Evolutionary conservation across 2,888 invertebrate species (phyloP).

Genomic region (Dioctria rufipes): DNA sequence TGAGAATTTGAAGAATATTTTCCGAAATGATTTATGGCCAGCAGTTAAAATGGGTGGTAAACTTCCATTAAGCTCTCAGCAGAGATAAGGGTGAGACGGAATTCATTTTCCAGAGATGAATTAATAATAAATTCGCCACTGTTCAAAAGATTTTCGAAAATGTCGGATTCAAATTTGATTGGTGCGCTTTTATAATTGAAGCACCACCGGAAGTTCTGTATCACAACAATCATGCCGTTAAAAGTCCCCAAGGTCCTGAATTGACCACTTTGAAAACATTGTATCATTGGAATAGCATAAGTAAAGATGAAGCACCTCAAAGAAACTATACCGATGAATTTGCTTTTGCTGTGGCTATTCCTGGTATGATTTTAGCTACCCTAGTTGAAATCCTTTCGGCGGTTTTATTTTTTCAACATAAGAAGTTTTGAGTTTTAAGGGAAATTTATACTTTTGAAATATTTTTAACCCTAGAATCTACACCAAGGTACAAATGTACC

Average conservation of each 20-base stretch:
- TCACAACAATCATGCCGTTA: constrained; percentile 65
- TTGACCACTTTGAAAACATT: constrained; percentile 68
- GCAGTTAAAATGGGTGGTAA: no score
- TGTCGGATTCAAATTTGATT: constrained; percentile 86
- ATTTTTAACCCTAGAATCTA: no score
- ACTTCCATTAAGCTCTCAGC: no score
- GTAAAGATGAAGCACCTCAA: constrained; percentile 66
- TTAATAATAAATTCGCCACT: constrained; percentile 74
- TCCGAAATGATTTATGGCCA: constrained; percentile 84
- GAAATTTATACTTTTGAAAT: no score
- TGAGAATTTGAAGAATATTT: constrained; percentile 83
- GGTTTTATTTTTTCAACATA: constrained; percentile 83
- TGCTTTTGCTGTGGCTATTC: constrained; percentile 80
- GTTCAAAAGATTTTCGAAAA: constrained; percentile 86
- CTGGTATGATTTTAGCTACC: constrained; percentile 78
- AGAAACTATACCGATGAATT: constrained; percentile 81
- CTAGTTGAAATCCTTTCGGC: constrained; percentile 79
- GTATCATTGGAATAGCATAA: no score
- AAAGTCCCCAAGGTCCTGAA: constrained; percentile 64
- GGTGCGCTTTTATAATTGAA: constrained; percentile 87
- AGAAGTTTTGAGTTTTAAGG: no score
- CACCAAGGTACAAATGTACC: no score
- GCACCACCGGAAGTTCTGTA: constrained; percentile 67
- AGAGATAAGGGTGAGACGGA: no score
- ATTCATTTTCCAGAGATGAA: no score